A percentile compares a stretch with the other conserved stretches of the same genome.
Conservation (phyloP, 2,113 vertebrate genomes). For the Irena cyanogastra region DNA sequence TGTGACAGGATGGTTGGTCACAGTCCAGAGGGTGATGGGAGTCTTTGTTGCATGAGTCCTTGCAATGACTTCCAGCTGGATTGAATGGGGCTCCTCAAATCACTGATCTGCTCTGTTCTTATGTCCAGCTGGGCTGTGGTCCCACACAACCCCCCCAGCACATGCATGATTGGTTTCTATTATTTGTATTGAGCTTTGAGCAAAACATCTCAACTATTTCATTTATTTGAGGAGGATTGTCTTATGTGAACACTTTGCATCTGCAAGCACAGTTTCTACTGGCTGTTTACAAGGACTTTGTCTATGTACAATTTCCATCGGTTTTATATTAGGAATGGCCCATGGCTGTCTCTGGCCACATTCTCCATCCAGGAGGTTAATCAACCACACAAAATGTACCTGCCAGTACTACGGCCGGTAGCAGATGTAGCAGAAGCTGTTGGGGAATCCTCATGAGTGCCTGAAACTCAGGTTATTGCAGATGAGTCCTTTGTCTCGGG, state of each 20-base stretch:
- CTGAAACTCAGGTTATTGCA: not conserved
- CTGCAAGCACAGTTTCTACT: not conserved
- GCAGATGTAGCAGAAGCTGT: not conserved
- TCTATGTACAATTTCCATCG: not conserved
- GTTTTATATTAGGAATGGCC: not conserved
- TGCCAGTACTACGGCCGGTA: too few relatives aligned
- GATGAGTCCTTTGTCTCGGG: not conserved
- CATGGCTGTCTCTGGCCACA: not conserved
- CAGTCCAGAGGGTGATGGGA: not conserved
- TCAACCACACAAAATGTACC: not conserved
- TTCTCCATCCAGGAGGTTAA: not conserved
- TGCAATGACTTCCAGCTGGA: not conserved
- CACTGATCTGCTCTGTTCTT: not conserved
- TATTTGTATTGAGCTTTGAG: not conserved
- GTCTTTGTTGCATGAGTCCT: not conserved
- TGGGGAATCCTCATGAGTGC: not conserved
- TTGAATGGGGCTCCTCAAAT: rapidly evolving
- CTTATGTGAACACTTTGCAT: not conserved
- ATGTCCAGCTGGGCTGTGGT: rapidly evolving
- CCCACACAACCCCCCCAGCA: not conserved
- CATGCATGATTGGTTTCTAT: rapidly evolving
- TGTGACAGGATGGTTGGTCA: not conserved
- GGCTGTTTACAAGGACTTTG: not conserved
- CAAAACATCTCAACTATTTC: not conserved
- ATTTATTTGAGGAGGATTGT: not conserved